Conservation (phyloP, 2,797 vertebrate species). For the Chaetophractus vellerosus region DNA sequence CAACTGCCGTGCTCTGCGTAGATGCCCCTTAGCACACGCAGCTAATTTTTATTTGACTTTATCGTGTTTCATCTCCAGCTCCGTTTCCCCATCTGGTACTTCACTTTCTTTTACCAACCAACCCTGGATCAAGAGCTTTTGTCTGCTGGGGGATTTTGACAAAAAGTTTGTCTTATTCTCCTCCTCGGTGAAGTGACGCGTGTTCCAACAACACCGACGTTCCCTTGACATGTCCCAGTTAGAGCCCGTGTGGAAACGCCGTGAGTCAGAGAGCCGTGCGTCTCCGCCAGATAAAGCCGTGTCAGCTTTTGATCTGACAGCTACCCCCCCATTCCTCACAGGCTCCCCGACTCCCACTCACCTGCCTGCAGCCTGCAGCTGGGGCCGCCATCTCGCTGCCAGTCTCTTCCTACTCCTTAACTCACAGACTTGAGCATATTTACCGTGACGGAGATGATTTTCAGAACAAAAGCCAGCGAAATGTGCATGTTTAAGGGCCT, state of each 20-base stretch:
- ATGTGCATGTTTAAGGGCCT: background rate
- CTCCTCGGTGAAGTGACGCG: background rate
- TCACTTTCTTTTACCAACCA: background rate
- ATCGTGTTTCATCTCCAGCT: background rate
- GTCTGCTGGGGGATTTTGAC: background rate
- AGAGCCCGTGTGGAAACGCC: background rate
- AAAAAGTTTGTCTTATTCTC: background rate
- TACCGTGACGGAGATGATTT: constrained; percentile 23
- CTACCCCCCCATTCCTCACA: background rate
- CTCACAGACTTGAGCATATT: background rate
- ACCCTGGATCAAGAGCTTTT: background rate
- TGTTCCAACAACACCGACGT: background rate
- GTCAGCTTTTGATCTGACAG: constrained; percentile 32
- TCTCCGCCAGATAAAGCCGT: background rate
- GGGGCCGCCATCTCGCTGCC: background rate
- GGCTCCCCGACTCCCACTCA: accelerated
- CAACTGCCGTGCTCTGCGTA: accelerated
- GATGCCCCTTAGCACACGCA: accelerated
- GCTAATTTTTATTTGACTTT: background rate
- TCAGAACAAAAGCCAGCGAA: constrained; percentile 56
- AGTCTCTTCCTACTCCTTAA: constrained; percentile 7
- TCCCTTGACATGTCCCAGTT: constrained; percentile 13
- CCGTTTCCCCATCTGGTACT: background rate
- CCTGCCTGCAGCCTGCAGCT: background rate
- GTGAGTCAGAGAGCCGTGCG: background rate